Conservation (phyloP, 2,888 invertebrate genomes). For the Rhogogaster chlorosoma region DNA sequence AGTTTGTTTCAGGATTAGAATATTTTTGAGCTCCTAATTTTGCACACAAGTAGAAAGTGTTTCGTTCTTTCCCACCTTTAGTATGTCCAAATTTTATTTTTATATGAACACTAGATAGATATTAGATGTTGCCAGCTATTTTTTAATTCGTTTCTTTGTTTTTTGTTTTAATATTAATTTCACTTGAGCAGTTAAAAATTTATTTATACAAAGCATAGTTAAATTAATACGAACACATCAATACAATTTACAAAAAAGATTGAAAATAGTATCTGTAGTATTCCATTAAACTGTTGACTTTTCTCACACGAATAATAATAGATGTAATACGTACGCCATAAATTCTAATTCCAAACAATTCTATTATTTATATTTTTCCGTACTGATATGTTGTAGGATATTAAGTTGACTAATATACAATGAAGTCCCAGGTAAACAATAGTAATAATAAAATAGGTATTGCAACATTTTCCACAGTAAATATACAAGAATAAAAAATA, state of each 20-base stretch:
- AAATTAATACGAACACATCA: background rate
- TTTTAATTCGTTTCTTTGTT: slow-evolving; percentile 27
- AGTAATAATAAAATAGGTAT: slow-evolving; percentile 1
- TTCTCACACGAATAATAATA: background rate
- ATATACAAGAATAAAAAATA: too few relatives aligned
- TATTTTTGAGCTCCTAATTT: background rate
- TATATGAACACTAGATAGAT: background rate
- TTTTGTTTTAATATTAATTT: slow-evolving; percentile 34
- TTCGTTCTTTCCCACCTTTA: slow-evolving; percentile 27
- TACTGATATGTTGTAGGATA: slow-evolving; percentile 16
- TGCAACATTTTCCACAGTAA: slow-evolving; percentile 4
- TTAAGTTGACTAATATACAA: background rate
- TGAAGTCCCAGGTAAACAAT: background rate
- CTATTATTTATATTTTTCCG: slow-evolving; percentile 28
- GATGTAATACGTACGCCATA: background rate
- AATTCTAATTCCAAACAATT: background rate
- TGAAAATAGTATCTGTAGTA: slow-evolving; percentile 3
- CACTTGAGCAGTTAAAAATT: slow-evolving; percentile 12
- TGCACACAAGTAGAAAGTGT: background rate
- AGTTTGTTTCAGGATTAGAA: background rate
- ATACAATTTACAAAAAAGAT: background rate
- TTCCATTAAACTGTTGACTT: background rate
- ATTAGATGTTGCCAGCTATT: slow-evolving; percentile 7
- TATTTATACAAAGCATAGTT: background rate
- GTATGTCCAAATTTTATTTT: slow-evolving; percentile 30